Evolutionary conservation across 1,140 invertebrate species (phyloP), one percentile per base, ranked within the genome.

Genomic region (Andricus grossulariae): DNA sequence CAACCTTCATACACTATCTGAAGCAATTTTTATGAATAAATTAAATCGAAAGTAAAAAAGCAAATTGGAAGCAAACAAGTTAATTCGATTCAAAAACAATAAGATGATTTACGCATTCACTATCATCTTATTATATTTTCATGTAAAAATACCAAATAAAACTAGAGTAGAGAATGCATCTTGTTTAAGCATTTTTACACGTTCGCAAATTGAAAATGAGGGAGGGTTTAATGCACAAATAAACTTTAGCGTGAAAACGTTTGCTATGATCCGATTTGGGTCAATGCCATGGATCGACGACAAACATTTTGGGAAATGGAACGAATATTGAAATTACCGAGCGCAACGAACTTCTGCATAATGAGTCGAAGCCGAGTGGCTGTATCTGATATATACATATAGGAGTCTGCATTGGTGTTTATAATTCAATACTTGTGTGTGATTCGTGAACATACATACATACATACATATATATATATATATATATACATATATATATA

Each of bases 311-410:
- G 78, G 78, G 73, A 55, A 81, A 81, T 78, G 83, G 84, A 66
- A 66, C 79, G 83, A 86, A 81, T 82, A 85, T 85, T 82, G 57
- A 66, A 66, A 66, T 66, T 66, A 66, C 57, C 25, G 21, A 72
- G 82, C 71, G 82, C 86, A 85, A 84, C 80, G 83, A 87, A 89
- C 83, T 88, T 87, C 84, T 87, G 85, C 85, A 89, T 89, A 89
- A 89, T 89, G 86, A 89, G 87, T 81, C 78, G 76, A 66, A 66
- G 25, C 21, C 57, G 57, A 16, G 57, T 21, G 25, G 19, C 13
- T 57, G 55, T 51, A 50, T 54, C 60, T 60, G 71, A 32, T 57
- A 57, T 74, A 73, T 72, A 71, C 73, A 54, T 50, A 49, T 55
- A 72, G 50, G 70, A 49, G 52, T 73, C 45, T 74, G 25, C 66